Base-by-base conservation (phyloP, 2,113 vertebrate genomes). In the Phaetusa simplex region DNA sequence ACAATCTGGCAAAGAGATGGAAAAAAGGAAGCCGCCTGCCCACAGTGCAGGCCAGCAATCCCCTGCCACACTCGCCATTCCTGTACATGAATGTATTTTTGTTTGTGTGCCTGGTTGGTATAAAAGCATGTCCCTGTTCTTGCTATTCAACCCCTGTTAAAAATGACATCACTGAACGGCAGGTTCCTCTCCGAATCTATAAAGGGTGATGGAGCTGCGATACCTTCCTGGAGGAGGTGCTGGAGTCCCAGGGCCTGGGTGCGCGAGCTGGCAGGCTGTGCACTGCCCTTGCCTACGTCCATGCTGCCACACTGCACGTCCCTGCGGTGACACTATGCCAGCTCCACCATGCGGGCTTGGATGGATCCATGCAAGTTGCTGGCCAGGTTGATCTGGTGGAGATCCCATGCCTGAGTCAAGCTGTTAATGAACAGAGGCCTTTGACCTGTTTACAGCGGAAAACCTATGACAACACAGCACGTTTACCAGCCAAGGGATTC, bases 321-420 rank as follows among this genome's bases (percentile, higher is more conserved):
- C 0, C 0, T 23, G 30, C 0, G 4, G 21, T 43, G 34, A 21
- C 5, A 11, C 49, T 72, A 3, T 3, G 5, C 27, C 56, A 62
- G 14, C 18, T 86, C 32, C 45, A 27, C 5, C 30, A 12, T 1
- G 5, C 11, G 21, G 27, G 16, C 11, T 66, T 50, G 16, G 22
- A 13, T 9, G 20, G 29, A 64, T 56, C 36, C n/a, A 86, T 11
- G n/a, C 36, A 9, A 34, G 7, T 20, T 77, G 42, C 29, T 81
- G 50, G 9, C 5, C 36, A 52, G 8, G 6, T 69, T 38, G 47
- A 64, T 42, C 34, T 36, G 38, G 5, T 53, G 22, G 42, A 70
- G 49, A 73, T 47, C 9, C 13, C 14, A 20, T 6, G 20, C 17
- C 11, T 55, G 53, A 61, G 14, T 66, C 40, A 77, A 34, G 12